Percentiles rank a stretch among this genome's conserved stretches.
These are phyloP conservation scores for Anabacerthia variegaticeps DNA, from an alignment of 2,797 vertebrate genomes.

Conservation along the genomic window DNA sequence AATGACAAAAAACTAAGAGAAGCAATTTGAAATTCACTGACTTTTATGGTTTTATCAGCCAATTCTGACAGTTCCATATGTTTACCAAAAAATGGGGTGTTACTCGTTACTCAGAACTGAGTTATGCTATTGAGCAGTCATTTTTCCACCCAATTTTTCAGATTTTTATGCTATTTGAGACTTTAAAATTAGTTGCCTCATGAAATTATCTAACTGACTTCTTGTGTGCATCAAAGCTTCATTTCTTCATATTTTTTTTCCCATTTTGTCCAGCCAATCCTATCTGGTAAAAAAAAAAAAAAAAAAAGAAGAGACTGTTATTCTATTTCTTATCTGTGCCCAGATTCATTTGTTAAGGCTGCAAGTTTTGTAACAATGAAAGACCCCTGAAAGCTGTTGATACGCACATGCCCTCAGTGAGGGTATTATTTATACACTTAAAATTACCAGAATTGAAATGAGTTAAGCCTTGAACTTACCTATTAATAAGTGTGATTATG, in stretches of 20 bases:
- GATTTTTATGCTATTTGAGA: not conserved
- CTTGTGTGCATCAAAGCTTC: not conserved
- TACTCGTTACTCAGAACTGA: not conserved
- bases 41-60: not conserved
- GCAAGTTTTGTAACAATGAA: not conserved
- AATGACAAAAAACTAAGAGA: not conserved
- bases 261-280: not conserved
- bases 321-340: not conserved
- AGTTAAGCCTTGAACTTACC: not conserved
- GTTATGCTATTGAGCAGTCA: not conserved
- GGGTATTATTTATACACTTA: not conserved
- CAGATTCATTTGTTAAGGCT: not conserved
- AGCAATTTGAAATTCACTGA: not conserved
- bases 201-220: not conserved
- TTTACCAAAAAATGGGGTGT: not conserved
- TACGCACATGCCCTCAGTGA: not conserved
- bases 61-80: not conserved
- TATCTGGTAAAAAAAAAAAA: not conserved
- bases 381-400: not conserved
- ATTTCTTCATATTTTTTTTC: not conserved
- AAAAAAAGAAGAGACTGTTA: not conserved
- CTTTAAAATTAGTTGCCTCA: not conserved
- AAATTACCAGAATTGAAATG: not conserved
- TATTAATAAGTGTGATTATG: not conserved
- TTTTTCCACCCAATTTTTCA: not conserved